Evolutionary conservation across 1,140 invertebrate species (phyloP).

Genomic region (Drosophila pallidifrons): DNA sequence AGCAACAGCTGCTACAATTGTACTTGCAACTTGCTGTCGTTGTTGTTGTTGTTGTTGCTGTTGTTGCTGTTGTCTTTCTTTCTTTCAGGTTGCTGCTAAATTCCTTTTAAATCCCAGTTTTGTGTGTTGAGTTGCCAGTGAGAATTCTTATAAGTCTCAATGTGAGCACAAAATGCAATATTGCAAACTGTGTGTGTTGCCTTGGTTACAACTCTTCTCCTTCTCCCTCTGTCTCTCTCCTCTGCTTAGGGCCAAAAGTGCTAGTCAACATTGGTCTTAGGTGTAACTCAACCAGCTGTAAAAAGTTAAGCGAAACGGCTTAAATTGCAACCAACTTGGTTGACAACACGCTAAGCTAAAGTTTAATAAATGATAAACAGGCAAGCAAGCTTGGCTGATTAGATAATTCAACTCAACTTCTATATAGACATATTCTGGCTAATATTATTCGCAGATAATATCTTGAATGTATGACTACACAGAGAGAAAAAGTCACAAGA

Average conservation of each 20-base stretch:
- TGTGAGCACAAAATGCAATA: constrained; percentile 5
- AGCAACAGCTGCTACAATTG: constrained; percentile 26
- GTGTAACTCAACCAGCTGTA: constrained; percentile 7
- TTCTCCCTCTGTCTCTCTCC: neutral
- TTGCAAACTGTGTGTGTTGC: constrained; percentile 8
- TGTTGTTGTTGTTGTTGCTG: neutral
- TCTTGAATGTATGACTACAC: too few species aligned
- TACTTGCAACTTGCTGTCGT: neutral
- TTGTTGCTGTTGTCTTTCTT: neutral
- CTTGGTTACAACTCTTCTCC: constrained; percentile 1
- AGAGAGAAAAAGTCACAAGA: too few species aligned
- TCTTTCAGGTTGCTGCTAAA: constrained; percentile 8
- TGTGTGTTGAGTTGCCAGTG: constrained; percentile 7
- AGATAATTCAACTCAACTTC: neutral
- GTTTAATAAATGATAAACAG: neutral
- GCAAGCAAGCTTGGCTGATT: neutral
- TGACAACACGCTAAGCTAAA: neutral
- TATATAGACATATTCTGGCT: too few species aligned
- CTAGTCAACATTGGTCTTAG: constrained; percentile 3
- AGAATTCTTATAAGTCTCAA: constrained; percentile 13
- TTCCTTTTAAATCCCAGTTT: constrained; percentile 20
- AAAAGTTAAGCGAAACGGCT: neutral
- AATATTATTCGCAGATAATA: neutral
- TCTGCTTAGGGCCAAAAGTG: constrained; percentile 1
- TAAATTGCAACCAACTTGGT: neutral